Base-by-base conservation (phyloP, 1,140 invertebrate species). In the Psix sp. region DNA sequence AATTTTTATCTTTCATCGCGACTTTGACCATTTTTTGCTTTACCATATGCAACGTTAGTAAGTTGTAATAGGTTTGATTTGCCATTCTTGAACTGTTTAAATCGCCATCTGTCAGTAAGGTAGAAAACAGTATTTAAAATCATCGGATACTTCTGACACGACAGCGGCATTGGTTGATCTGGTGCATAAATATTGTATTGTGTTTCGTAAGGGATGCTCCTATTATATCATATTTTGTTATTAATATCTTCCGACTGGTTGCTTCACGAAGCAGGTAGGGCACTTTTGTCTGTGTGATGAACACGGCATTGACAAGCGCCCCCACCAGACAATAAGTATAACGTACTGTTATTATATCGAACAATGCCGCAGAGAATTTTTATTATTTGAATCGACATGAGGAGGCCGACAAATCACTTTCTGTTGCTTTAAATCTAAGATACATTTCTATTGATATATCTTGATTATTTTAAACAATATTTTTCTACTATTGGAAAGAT, bases 231-330 rank as follows among this genome's bases (percentile, higher is more conserved):
- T 86, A 86, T 86, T 86, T 87, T 84, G 84, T 86, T 86, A 87
- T 87, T 86, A 87, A 87, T 87, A 87, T 87, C 83, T 87, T 87
- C 81, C 78, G 85, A 87, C 82, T 87, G 84, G 79, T 71, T 86
- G 82, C 67, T 66, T 71, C 60, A 65, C 54, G 78, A 57, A 80
- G 84, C 84, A 80, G 84, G 80, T 82, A 82, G 76, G 77, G 76
- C 74, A 82, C 82, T 82, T 85, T 84, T 86, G 83, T 86, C 48
- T 54, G 56, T 52, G 52, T 48, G 57, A 62, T 24, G 70, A 45
- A 48, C 54, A 31, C 51, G 36, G 60, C 74, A 70, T 79, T 81
- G 80, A 83, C 82, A 80, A 77, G 74, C 76, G 49, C 73, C 72
- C 71, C 71, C 71, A 52, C 51, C 16, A 56, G 20, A 67, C 74